Evolutionary conservation across 2,113 vertebrate genomes (phyloP), one percentile per base, ranked within the genome.

Genomic region (Colistium nudipinnis): DNA sequence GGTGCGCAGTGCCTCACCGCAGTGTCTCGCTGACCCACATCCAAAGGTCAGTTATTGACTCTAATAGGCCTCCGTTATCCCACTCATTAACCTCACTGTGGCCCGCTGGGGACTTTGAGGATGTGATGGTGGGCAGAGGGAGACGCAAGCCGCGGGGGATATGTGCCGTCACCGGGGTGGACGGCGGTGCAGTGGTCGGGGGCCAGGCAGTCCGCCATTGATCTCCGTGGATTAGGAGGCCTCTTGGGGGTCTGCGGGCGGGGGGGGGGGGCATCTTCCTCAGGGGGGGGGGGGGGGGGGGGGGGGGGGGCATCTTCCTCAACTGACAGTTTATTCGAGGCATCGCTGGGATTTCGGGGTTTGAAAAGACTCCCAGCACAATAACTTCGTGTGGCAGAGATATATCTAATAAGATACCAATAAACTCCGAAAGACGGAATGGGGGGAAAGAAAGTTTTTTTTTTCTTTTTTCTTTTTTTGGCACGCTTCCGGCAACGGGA

Each of bases 371-470:
- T 91, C 89, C 82, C 86, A 89, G 87, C 90, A 91, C 90, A 93
- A 92, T 93, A 90, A 90, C 82, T 80, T 76, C 80, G 70, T 89
- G 88, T 88, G 87, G 82, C 53, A 82, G 79, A 91, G 84, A 91
- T 86, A 89, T 90, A 88, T 91, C 84, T 89, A 91, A 91, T 91
- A 91, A 91, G 83, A 91, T 91, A 91, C 87, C 89, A 90, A 88
- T 90, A 88, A 88, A 83, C 85, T 88, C 60, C 81, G 51, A 67
- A 49, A 76, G 59, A 74, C 38, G 74, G 62, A 12, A 38, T 3
- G 9, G 19, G 22, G 41, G 48, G 52, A 62, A 82, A 79, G 69
- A 76, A 78, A 67, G 59, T 49, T n/a, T 81, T 90, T 91, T 89
- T 73, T 86, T 84, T 80, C 75, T 73, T 69, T n/a, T n/a, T n/a